A percentile compares a stretch with the other conserved stretches of the same genome.
phyloP scores from a whole-genome alignment of 2,888 invertebrate species.

The Eumacrocentrus americanus region DNA sequence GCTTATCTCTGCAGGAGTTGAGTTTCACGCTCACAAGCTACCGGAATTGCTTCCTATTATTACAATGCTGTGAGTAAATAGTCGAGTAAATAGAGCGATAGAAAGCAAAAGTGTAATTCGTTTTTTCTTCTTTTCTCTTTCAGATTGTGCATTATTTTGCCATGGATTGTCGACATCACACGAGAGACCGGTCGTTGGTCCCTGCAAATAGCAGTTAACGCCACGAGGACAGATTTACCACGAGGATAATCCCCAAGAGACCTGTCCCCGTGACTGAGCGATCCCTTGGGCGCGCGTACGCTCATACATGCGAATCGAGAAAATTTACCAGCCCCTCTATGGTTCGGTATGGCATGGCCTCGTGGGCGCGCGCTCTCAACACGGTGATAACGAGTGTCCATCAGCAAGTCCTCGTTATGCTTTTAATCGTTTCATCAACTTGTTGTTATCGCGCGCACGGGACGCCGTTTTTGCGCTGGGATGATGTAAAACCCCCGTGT shows the following conservation, averaged over 20 bases:
- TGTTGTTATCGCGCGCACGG: constrained; percentile 50
- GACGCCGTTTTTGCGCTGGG: constrained; percentile 45
- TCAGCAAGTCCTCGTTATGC: constrained; percentile 51
- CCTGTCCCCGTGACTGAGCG: constrained; percentile 54
- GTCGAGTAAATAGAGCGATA: not conserved
- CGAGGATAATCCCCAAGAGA: constrained; percentile 46
- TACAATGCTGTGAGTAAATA: too few species aligned
- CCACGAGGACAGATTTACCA: constrained; percentile 55
- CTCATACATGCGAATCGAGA: constrained; percentile 58
- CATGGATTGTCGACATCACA: constrained; percentile 5
- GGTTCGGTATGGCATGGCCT: not conserved
- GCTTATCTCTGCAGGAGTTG: constrained; percentile 13
- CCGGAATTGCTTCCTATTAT: constrained; percentile 20
- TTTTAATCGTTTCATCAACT: constrained; percentile 60
- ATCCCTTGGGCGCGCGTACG: constrained; percentile 50
- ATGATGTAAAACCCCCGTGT: too few species aligned
- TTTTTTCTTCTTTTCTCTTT: not conserved
- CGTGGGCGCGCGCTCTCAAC: not conserved
- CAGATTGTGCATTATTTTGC: not conserved
- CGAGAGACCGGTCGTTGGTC: too few species aligned
- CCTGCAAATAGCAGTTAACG: constrained; percentile 55
- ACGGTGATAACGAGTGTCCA: constrained; percentile 34
- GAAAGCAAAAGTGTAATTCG: not conserved
- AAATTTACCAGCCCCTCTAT: constrained; percentile 47
- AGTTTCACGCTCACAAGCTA: constrained; percentile 16